phyloP scores from a whole-genome alignment of 2,113 vertebrate species.

The Tichodroma muraria region DNA sequence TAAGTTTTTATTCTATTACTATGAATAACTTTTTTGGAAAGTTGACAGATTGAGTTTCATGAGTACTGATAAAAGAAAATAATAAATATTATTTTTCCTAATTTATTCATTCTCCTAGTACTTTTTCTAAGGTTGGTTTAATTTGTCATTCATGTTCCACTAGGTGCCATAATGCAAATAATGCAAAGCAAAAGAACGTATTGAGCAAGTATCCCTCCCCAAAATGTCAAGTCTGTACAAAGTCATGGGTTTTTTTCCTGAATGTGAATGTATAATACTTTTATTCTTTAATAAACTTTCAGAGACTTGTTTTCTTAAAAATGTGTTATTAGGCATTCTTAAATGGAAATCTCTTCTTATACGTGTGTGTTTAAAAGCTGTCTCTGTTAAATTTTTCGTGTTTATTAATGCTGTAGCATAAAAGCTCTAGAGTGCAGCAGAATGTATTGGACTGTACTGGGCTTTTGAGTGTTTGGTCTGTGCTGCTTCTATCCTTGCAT shows the following conservation, averaged over 20 bases:
- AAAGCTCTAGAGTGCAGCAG: not conserved
- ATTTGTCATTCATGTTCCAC: not conserved
- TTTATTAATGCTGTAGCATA: not conserved
- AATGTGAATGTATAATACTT: not conserved
- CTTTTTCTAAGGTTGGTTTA: not conserved
- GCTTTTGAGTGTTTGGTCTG: not conserved
- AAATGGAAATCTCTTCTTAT: not conserved
- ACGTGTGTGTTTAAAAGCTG: not conserved
- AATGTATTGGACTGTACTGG: not conserved
- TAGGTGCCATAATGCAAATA: not conserved
- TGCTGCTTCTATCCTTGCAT: fast-evolving
- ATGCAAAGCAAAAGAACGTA: not conserved
- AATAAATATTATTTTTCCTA: not conserved
- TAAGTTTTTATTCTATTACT: not conserved
- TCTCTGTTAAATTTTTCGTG: not conserved
- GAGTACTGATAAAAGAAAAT: not conserved
- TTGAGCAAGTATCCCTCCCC: not conserved
- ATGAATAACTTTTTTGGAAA: not conserved
- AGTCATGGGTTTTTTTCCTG: not conserved
- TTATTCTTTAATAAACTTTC: not conserved
- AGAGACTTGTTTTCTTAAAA: not conserved
- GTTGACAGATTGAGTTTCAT: not conserved
- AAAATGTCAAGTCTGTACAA: conserved; percentile 13
- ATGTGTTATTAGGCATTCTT: not conserved
- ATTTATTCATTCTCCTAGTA: not conserved